phyloP scores from a whole-genome alignment of 2,797 vertebrate species.

The Gymnothorax javanicus region DNA sequence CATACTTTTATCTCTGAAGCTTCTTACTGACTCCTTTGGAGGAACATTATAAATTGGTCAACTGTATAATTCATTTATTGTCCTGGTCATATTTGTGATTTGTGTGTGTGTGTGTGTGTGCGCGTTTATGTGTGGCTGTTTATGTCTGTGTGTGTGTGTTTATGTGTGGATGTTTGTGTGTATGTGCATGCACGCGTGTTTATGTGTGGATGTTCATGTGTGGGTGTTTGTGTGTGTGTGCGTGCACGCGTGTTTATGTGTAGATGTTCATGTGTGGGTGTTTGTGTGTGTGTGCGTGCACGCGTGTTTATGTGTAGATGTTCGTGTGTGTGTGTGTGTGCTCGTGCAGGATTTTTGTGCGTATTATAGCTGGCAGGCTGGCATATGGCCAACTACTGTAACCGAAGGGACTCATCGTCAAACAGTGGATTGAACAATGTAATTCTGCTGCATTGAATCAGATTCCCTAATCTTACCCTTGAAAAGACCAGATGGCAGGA shows the following conservation, averaged over 20 bases:
- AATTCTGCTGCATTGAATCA: background rate
- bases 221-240: too few species aligned
- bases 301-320: too few species aligned
- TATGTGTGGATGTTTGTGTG: background rate
- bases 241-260: background rate
- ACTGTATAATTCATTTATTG: background rate
- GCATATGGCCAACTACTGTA: background rate
- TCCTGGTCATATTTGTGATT: background rate
- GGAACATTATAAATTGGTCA: background rate
- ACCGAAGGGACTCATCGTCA: background rate
- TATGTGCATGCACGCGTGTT: too few species aligned
- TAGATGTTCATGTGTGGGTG: too few species aligned
- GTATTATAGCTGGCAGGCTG: background rate
- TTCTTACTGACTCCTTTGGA: background rate
- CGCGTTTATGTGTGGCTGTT: too few species aligned
- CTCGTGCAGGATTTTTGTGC: background rate
- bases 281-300: too few species aligned
- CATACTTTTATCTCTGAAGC: background rate
- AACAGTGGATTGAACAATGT: background rate
- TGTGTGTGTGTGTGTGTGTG: conserved; percentile 25
- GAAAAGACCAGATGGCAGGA: background rate
- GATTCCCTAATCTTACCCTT: background rate
- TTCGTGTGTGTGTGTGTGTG: background rate
- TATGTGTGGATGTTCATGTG: too few species aligned
- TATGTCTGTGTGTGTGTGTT: background rate